A percentile compares a stretch with the other conserved stretches of the same genome.
phyloP scores from a whole-genome alignment of 1,140 invertebrate species.

The Zaprionus ghesquierei region DNA sequence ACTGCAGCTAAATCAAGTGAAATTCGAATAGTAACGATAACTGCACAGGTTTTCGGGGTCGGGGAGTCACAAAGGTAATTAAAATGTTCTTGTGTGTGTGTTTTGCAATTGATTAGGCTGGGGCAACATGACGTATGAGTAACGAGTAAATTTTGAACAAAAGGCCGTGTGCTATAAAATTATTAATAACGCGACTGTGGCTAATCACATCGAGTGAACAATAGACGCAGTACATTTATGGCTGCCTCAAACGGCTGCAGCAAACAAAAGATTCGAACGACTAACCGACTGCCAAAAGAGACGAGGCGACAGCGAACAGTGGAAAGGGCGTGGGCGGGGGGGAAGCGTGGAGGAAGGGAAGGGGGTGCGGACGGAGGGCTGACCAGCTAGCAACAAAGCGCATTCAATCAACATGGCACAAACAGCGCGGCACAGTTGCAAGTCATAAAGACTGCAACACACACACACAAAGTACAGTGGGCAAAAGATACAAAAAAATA shows the following conservation, averaged over 20 bases:
- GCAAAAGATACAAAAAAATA: slow-evolving; percentile 2
- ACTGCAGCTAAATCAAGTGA: too few species aligned
- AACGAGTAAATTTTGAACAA: slow-evolving; percentile 36
- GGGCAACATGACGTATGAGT: slow-evolving; percentile 35
- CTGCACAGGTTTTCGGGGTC: too few species aligned
- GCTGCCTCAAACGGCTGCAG: slow-evolving; percentile 10
- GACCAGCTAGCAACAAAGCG: slow-evolving; percentile 60
- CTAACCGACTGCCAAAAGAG: slow-evolving; percentile 12
- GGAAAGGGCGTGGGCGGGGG: neutral
- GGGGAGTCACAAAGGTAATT: too few species aligned
- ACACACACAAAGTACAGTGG: slow-evolving; percentile 34
- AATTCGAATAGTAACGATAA: too few species aligned
- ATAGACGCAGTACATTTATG: slow-evolving; percentile 33
- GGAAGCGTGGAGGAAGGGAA: neutral
- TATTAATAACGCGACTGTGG: slow-evolving; percentile 42
- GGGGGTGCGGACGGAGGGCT: slow-evolving; percentile 2
- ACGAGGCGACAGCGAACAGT: neutral
- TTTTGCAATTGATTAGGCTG: neutral
- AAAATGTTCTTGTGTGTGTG: too few species aligned
- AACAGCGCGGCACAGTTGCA: slow-evolving; percentile 69
- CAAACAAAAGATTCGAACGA: slow-evolving; percentile 27
- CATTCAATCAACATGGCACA: slow-evolving; percentile 70
- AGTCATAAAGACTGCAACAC: slow-evolving; percentile 75
- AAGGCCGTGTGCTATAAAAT: slow-evolving; percentile 37
- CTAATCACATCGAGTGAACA: slow-evolving; percentile 42